Percentiles rank a stretch among this genome's conserved stretches.
phyloP scores from a whole-genome alignment of 2,888 invertebrate genomes.

The Drosophila barbarae region DNA sequence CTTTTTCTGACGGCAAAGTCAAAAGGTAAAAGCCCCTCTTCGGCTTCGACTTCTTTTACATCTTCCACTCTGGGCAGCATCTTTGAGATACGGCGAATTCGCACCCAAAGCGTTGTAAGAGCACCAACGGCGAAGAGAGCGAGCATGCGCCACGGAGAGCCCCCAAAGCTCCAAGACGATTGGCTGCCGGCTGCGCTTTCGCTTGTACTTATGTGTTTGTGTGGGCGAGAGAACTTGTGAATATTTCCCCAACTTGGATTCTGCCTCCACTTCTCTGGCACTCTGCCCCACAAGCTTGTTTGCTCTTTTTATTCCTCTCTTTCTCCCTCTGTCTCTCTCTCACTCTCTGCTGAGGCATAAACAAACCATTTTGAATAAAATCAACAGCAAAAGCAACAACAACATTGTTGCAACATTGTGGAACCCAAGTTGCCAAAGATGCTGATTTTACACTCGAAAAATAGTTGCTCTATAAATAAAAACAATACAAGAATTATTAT shows the following conservation, averaged over 20 bases:
- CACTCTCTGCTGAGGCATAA: slow-evolving; percentile 58
- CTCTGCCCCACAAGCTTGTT: not conserved
- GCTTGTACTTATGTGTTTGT: slow-evolving; percentile 22
- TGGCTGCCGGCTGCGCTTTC: slow-evolving; percentile 45
- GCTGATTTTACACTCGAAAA: slow-evolving; percentile 12
- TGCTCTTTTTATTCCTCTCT: slow-evolving; percentile 8
- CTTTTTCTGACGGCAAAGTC: slow-evolving; percentile 29
- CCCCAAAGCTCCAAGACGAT: slow-evolving; percentile 58
- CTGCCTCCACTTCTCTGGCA: slow-evolving; percentile 9
- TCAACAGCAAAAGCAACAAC: slow-evolving; percentile 56
- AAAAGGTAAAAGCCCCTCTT: slow-evolving; percentile 51
- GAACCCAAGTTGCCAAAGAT: slow-evolving; percentile 58
- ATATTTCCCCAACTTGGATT: slow-evolving; percentile 55
- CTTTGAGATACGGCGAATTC: slow-evolving; percentile 49
- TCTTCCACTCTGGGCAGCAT: slow-evolving; percentile 12
- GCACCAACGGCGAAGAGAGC: slow-evolving; percentile 41
- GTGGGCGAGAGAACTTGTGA: slow-evolving; percentile 40
- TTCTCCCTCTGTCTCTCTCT: slow-evolving; percentile 25
- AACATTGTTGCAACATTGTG: slow-evolving; percentile 55
- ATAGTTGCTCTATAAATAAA: too few species aligned
- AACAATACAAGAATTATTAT: too few species aligned
- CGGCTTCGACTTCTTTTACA: not conserved
- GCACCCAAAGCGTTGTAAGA: slow-evolving; percentile 7
- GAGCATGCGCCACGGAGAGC: slow-evolving; percentile 67
- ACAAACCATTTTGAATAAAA: slow-evolving; percentile 76